These are phyloP conservation scores for Bufo gargarizans DNA, from an alignment of 2,113 vertebrate genomes.

Conservation along the genomic window DNA sequence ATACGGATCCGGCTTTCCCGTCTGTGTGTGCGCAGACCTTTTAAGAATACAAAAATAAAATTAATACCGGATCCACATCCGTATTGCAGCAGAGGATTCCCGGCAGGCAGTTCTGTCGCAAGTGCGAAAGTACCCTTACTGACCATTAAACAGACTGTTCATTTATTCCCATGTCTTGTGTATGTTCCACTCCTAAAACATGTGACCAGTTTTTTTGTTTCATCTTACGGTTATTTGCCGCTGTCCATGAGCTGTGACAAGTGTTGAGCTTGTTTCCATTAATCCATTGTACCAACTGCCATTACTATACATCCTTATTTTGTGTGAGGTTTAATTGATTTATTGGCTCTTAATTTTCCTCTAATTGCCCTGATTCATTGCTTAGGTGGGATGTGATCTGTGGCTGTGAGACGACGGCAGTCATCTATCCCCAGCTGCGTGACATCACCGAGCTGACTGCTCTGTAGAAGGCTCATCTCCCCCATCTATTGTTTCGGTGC, in stretches of 20 bases:
- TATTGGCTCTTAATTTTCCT: constrained; percentile 8
- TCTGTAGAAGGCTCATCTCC: background rate
- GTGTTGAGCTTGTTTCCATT: constrained; percentile 17
- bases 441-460: constrained; percentile 8
- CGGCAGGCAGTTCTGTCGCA: too few relatives aligned
- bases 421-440: background rate
- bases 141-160: background rate
- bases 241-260: background rate
- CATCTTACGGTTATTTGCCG: background rate
- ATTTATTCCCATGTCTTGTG: constrained; percentile 10
- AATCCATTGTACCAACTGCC: background rate
- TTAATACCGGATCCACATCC: too few relatives aligned
- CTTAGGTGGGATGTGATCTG: constrained; percentile 31
- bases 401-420: constrained; percentile 9
- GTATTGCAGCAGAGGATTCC: too few relatives aligned
- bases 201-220: constrained; percentile 20
- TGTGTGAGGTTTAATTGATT: constrained; percentile 35
- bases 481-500: background rate
- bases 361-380: constrained; percentile 39
- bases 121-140: too few relatives aligned
- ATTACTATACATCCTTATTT: background rate
- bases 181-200: constrained; percentile 19
- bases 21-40: too few relatives aligned
- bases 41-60: too few relatives aligned
- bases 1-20: too few relatives aligned